Evolutionary conservation across 2,888 invertebrate species (phyloP), one percentile per base, ranked within the genome.

Genomic region (Cataglyphis rosenhaueri): DNA sequence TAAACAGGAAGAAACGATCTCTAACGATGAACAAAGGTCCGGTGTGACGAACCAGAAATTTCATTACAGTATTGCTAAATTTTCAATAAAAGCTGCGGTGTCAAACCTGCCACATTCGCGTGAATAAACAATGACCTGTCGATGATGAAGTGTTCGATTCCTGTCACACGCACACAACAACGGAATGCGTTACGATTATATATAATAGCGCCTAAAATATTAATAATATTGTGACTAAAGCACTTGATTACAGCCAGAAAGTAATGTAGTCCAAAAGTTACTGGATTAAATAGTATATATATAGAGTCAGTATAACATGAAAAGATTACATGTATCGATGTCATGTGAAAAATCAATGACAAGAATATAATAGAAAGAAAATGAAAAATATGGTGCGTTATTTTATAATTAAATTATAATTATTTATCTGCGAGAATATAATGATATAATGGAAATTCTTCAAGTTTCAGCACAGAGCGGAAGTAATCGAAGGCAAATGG

Each of bases 141-240:
- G 25, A 73, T 73, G 41, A 73, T 73, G 71, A 73, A 59, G 38
- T 57, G 57, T 57, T 38, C 57, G 71, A 38, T 38, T 59, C 12
- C n/a, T 41, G 38, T 25, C 52, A 32, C 21, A 35, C 52, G 21
- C 55, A 35, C 10, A 10, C 35, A 35, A 25, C 25, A 25, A 2
- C 5, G 10, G 15, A 18, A 55, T 15, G 18, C 18, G 18, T 61
- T 61, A 59, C 21, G 12, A 61, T 74, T 29, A 44, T 59, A 29
- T 29, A 15, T 15, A 59, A 9, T 10, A 5, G 15, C 41, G 15
- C 29, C n/a, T 61, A 44, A 61, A 74, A 61, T 29, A 74, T 74
- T 74, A 74, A 61, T n/a, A 44, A 32, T 15, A 74, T 44, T 74
- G n/a, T 74, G n/a, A 61, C 41, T n/a, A 41, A 73, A 71, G 25